Base-by-base conservation (phyloP, 53 echinoderm and acorn worm species). In the Astropecten irregularis region DNA sequence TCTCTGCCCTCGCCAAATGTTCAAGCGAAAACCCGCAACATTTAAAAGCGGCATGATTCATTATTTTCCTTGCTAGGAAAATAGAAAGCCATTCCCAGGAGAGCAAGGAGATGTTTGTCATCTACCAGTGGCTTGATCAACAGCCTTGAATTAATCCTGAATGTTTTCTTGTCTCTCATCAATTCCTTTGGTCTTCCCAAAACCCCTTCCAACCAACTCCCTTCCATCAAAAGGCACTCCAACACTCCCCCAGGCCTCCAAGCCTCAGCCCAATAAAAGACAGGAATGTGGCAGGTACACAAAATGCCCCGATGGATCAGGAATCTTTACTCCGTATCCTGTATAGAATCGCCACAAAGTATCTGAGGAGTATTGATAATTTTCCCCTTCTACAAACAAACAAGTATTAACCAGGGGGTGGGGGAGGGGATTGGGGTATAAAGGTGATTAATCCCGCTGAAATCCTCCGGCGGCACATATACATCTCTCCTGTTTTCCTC, bases 381-480 rank as follows among this genome's bases (percentile, higher is more conserved):
- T 74, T n/a, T 74, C 40, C 18, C 74, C 74, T 50, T 52, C 52
- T 74, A 37, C 74, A 74, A 74, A 74, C 74, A 74, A 74, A 74
- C 74, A 57, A 73, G 73, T 36, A 73, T 73, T 73, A 73, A 73
- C 31, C 3, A 23, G 8, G 70, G 49, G n/a, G n/a, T n/a, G n/a
- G n/a, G n/a, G n/a, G n/a, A n/a, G 56, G 56, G 22, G 56, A 11
- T 56, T 56, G 59, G 9, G n/a, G n/a, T n/a, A n/a, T 14, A 29
- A 58, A 58, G 59, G 30, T 30, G 13, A 58, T 29, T 29, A 58
- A 58, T 29, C 21, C 30, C 59, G 31, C 30, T 58, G 31, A 28
- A 31, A 58, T 58, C 59, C 59, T 14, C 21, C 31, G 59, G 28
- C 59, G n/a, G 13, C 10, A 29, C 59, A 29, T 29, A 18, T 3